Conservation (phyloP, 2,888 invertebrate species). For the Caenorhabditis wallacei region DNA sequence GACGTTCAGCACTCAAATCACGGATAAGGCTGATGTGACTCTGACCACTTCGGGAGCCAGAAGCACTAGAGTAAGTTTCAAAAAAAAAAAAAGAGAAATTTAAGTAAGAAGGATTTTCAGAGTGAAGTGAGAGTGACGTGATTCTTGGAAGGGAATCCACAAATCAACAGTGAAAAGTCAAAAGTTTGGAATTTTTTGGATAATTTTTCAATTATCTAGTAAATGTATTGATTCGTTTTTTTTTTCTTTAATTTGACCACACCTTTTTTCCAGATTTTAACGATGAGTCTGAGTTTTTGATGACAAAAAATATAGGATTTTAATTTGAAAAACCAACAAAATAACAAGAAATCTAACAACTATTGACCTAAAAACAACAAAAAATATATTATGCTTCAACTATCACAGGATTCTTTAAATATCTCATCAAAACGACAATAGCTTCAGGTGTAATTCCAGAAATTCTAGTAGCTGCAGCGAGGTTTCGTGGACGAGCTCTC, state of each 20-base stretch:
- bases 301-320: too few relatives aligned
- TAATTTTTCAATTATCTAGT: too few relatives aligned
- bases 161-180: neutral
- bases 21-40: conserved; percentile 32
- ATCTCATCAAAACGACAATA: conserved; percentile 70
- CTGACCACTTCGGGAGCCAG: conserved; percentile 24
- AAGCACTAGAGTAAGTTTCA: neutral
- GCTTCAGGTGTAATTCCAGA: conserved; percentile 80
- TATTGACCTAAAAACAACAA: neutral
- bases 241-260: too few relatives aligned
- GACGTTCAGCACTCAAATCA: conserved; percentile 28
- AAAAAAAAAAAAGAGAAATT: neutral
- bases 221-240: neutral
- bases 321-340: neutral
- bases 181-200: neutral
- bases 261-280: too few relatives aligned
- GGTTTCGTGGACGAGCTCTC: conserved; percentile 76
- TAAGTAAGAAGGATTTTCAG: neutral
- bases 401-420: conserved; percentile 61
- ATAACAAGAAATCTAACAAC: conserved; percentile 5
- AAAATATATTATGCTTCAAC: neutral
- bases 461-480: conserved; percentile 82
- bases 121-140: conserved; percentile 16
- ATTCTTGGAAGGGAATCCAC: neutral
- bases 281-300: too few relatives aligned